Evolutionary conservation across 2,113 vertebrate species (phyloP), one percentile per base, ranked within the genome.

Genomic region (Notothenia rossii): DNA sequence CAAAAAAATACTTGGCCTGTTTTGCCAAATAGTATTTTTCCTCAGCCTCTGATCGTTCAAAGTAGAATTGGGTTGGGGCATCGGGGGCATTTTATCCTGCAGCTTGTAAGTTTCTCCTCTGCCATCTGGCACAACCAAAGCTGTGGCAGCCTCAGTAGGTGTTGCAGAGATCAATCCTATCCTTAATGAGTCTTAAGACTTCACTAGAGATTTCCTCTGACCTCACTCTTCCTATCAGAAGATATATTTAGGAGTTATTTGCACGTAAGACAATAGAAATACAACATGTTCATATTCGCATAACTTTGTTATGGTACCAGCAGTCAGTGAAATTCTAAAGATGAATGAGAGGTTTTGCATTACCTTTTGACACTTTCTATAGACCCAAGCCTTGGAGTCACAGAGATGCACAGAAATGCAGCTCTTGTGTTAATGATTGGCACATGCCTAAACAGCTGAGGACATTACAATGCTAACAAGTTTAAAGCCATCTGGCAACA

Each of bases 141-240:
- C 88, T 75, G 61, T 72, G 64, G 66, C 56, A 78, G 82, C 86
- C 84, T 63, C 77, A 58, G 85, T 86, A 89, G 77, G 89, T 90
- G 90, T 86, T 89, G 83, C 78, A 85, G 66, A 91, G 92, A 94
- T 94, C 93, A 93, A 90, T 74, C 82, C 84, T 29, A 51, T 81
- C 78, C 84, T 87, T 92, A 93, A 93, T 87, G 74, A 90, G 86
- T 85, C 92, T 91, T 83, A 91, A 84, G 87, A 90, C 87, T 87
- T 90, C 79, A 75, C 84, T 66, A 14, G 88, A 90, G 90, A 91
- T 93, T 91, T 92, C 60, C 90, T 90, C 85, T 92, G 88, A 92
- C 87, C 84, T 90, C 86, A 86, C 80, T 80, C 66, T 83, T 62
- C 75, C 80, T 36, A 84, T 86, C 74, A 81, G 54, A 73, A 81